A percentile compares a stretch with the other conserved stretches of the same genome.
Conservation (phyloP, 2,113 vertebrate species). For the Macquaria australasica region DNA sequence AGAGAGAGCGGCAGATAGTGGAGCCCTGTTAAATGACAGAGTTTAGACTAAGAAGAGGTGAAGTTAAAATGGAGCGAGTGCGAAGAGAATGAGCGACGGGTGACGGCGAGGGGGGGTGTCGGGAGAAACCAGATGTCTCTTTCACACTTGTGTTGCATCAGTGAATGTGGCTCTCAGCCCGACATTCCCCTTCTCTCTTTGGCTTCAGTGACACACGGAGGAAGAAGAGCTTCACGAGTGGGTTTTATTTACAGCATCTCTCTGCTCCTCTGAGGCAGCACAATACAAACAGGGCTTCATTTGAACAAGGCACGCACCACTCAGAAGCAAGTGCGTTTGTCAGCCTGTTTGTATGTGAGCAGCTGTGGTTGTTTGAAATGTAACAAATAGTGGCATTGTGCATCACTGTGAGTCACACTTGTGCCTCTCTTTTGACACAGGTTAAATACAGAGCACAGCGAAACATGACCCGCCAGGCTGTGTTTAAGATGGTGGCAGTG, state of each 20-base stretch:
- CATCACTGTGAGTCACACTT: constrained; percentile 24
- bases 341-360: constrained; percentile 20
- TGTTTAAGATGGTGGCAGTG: constrained; percentile 86
- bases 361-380: constrained; percentile 47
- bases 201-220: constrained; percentile 55
- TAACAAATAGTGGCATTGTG: constrained; percentile 2
- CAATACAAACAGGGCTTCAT: constrained; percentile 39
- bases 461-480: constrained; percentile 80
- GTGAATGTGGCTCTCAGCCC: constrained; percentile 62
- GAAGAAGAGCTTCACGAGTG: constrained; percentile 47
- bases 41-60: constrained; percentile 46
- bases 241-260: constrained; percentile 67
- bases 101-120: constrained; percentile 33
- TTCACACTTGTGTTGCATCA: constrained; percentile 63
- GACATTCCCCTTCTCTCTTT: constrained; percentile 41
- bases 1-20: constrained; percentile 4
- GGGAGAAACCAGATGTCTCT: constrained; percentile 82
- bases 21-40: constrained; percentile 29
- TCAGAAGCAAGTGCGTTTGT: constrained; percentile 29
- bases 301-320: constrained; percentile 29
- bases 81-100: constrained; percentile 31
- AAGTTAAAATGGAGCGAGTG: constrained; percentile 45
- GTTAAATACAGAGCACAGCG: constrained; percentile 88
- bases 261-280: constrained; percentile 24
- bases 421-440: constrained; percentile 74